Evolutionary conservation across 1,140 invertebrate genomes (phyloP).

Genomic region (Riptortus pedestris): DNA sequence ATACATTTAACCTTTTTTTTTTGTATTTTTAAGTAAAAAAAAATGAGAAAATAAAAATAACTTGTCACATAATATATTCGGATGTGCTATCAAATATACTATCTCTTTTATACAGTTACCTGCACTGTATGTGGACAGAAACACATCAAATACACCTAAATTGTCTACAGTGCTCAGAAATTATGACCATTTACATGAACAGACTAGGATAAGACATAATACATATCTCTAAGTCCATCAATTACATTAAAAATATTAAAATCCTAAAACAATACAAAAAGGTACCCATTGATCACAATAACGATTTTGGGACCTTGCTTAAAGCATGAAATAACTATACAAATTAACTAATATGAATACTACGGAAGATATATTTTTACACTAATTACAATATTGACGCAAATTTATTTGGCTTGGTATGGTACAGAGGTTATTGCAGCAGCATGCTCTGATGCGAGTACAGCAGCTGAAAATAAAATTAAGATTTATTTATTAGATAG

Average conservation of each 20-base stretch:
- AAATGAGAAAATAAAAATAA: neutral
- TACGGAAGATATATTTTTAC: conserved; percentile 15
- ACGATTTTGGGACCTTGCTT: neutral
- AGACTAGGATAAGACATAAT: conserved; percentile 17
- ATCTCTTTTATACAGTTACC: conserved; percentile 4
- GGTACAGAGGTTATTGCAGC: conserved; percentile 26
- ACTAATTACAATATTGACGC: neutral
- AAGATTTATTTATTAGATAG: too few species aligned
- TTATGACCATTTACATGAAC: conserved; percentile 5
- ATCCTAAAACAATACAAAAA: conserved; percentile 3
- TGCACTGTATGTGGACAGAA: conserved; percentile 12
- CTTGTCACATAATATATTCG: neutral
- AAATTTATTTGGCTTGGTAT: conserved; percentile 28
- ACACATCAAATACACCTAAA: conserved; percentile 7
- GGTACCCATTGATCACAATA: neutral
- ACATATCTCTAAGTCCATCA: conserved; percentile 16
- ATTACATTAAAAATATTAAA: conserved; percentile 11
- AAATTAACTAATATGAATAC: conserved; percentile 10
- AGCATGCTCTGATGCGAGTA: conserved; percentile 27
- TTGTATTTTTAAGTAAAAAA: neutral
- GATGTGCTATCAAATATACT: conserved; percentile 7
- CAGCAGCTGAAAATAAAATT: conserved; percentile 25
- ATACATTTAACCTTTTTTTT: neutral
- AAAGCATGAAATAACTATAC: conserved; percentile 11
- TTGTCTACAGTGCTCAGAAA: conserved; percentile 5